Conservation (phyloP, 2,888 invertebrate species). For the Eilema sororculum region DNA sequence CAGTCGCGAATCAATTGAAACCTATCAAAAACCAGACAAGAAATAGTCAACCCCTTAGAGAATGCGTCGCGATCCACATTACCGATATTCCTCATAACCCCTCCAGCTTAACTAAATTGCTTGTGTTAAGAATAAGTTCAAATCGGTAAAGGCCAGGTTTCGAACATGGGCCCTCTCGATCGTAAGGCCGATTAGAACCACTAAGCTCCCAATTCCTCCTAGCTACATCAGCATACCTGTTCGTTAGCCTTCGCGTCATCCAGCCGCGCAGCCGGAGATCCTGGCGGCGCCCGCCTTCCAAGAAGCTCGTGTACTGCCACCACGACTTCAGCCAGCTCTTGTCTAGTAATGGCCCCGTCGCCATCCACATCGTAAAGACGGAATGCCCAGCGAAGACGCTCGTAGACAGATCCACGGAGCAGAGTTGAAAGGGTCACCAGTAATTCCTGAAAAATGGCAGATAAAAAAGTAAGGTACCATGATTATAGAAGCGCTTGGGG, state of each 20-base stretch:
- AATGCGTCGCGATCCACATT: too few relatives aligned
- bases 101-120: too few relatives aligned
- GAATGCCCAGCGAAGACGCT: conserved; percentile 98
- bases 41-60: too few relatives aligned
- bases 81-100: too few relatives aligned
- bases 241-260: conserved; percentile 95
- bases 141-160: too few relatives aligned
- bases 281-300: conserved; percentile 91
- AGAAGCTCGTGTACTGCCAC: conserved; percentile 97
- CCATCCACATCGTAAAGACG: conserved; percentile 98
- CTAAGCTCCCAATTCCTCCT: too few relatives aligned
- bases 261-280: conserved; percentile 87
- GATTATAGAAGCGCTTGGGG: too few relatives aligned
- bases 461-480: neutral
- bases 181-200: too few relatives aligned
- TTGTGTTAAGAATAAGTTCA: too few relatives aligned
- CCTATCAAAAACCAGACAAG: too few relatives aligned
- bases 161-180: too few relatives aligned
- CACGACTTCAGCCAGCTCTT: conserved; percentile 93
- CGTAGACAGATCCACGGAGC: conserved; percentile 96
- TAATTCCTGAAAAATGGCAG: conserved; percentile 91
- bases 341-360: conserved; percentile 97
- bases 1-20: too few relatives aligned
- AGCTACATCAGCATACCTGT: conserved; percentile 82
- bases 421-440: conserved; percentile 97